phyloP scores from a whole-genome alignment of 2,113 vertebrate genomes.

The Apus apus region DNA sequence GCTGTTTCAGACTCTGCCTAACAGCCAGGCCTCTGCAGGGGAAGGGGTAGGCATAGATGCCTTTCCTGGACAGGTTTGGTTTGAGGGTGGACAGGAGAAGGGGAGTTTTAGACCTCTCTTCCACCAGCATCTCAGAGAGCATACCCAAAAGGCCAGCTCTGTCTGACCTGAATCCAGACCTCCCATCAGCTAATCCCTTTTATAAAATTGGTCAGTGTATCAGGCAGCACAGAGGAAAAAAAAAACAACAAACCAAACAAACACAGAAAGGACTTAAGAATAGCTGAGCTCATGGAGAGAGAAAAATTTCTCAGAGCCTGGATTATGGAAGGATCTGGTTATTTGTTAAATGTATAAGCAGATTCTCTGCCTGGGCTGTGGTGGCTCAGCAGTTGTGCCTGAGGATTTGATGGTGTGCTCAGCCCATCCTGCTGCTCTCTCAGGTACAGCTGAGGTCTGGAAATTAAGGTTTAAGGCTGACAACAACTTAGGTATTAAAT shows the following conservation, averaged over 20 bases:
- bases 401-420: not conserved
- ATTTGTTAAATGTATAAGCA: constrained; percentile 58
- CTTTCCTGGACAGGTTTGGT: not conserved
- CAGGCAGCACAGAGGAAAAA: not conserved
- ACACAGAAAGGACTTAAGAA: constrained; percentile 8
- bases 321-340: constrained; percentile 52
- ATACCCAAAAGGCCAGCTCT: not conserved
- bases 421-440: not conserved
- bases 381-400: not conserved
- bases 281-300: constrained; percentile 43
- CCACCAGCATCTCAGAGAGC: not conserved
- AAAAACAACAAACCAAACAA: not conserved
- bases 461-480: not conserved
- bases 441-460: not conserved
- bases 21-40: not conserved
- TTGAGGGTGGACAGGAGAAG: not conserved
- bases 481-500: not conserved
- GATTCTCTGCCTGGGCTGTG: not conserved
- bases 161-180: not conserved
- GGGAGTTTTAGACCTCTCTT: not conserved
- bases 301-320: constrained; percentile 44
- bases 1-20: not conserved
- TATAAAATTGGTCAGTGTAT: constrained; percentile 32
- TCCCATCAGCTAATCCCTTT: not conserved
- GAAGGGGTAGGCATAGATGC: not conserved